phyloP scores from a whole-genome alignment of 2,797 vertebrate species.

The Astyanax mexicanus region DNA sequence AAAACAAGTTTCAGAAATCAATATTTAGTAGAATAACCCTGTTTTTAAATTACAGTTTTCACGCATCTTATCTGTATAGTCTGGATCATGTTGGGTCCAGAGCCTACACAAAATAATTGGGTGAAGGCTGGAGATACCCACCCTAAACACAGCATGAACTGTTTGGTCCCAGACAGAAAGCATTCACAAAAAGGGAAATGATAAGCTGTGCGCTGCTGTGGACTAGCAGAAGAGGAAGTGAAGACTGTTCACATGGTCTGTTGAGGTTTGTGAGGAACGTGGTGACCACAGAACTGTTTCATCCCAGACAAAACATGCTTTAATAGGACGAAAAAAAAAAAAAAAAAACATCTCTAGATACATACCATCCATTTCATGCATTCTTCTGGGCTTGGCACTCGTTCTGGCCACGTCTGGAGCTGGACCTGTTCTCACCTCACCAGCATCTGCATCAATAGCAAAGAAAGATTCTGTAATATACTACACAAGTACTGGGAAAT shows the following conservation, averaged over 20 bases:
- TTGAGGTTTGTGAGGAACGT: too few relatives aligned
- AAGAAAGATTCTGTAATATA: background rate
- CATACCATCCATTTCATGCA: conserved; percentile 88
- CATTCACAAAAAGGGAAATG: too few relatives aligned
- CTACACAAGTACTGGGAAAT: too few relatives aligned
- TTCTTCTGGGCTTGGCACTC: conserved; percentile 71
- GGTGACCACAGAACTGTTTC: background rate
- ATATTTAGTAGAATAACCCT: too few relatives aligned
- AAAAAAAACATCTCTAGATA: background rate
- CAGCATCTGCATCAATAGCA: conserved; percentile 31
- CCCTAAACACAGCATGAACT: too few relatives aligned
- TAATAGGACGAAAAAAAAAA: background rate
- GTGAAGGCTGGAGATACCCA: too few relatives aligned
- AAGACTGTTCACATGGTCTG: background rate
- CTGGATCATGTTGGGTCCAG: too few relatives aligned
- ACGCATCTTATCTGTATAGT: too few relatives aligned
- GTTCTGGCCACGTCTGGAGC: conserved; percentile 52
- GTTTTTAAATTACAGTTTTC: too few relatives aligned
- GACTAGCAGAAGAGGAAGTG: background rate
- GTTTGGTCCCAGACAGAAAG: too few relatives aligned
- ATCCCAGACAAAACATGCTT: background rate
- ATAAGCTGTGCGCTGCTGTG: background rate
- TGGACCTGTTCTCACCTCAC: conserved; percentile 33
- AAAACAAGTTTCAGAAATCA: too few relatives aligned
- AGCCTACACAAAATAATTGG: too few relatives aligned